Conservation (phyloP, 2,888 invertebrate species). For the Diploptera punctata region DNA sequence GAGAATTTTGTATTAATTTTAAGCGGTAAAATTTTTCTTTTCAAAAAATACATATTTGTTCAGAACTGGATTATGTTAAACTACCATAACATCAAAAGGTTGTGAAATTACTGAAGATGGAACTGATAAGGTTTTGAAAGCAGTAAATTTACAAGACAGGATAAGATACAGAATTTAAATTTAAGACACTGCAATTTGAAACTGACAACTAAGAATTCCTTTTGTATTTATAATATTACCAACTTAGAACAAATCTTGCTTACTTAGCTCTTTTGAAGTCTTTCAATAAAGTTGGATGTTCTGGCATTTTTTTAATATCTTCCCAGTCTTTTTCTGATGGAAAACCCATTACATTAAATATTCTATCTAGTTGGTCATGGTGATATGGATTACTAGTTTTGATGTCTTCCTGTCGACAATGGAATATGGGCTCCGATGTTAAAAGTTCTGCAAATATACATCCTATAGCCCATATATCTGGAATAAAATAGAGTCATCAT, state of each 20-base stretch:
- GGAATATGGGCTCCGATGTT: slow-evolving; percentile 99
- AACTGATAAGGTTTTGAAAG: no score
- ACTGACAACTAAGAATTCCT: no score
- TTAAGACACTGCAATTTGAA: no score
- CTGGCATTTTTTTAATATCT: slow-evolving; percentile 99
- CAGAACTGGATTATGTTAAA: no score
- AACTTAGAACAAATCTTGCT: slow-evolving; percentile 51
- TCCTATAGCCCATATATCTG: slow-evolving; percentile 98
- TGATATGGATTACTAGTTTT: slow-evolving; percentile 99
- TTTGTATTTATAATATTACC: no score
- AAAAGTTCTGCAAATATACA: slow-evolving; percentile 99
- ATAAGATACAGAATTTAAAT: no score
- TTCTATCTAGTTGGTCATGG: slow-evolving; percentile 95
- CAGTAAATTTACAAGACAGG: no score
- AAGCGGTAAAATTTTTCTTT: no score
- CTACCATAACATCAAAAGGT: no score
- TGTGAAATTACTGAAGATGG: no score
- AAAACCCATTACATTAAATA: slow-evolving; percentile 99
- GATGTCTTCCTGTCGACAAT: slow-evolving; percentile 98
- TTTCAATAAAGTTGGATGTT: slow-evolving; percentile 92
- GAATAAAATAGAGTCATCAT: slow-evolving; percentile 48
- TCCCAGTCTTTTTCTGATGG: slow-evolving; percentile 98
- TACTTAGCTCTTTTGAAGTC: slow-evolving; percentile 96
- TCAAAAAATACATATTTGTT: no score
- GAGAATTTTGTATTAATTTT: no score